Evolutionary conservation across 2,113 vertebrate genomes (phyloP).

Genomic region (Gnathonemus longibarbis): DNA sequence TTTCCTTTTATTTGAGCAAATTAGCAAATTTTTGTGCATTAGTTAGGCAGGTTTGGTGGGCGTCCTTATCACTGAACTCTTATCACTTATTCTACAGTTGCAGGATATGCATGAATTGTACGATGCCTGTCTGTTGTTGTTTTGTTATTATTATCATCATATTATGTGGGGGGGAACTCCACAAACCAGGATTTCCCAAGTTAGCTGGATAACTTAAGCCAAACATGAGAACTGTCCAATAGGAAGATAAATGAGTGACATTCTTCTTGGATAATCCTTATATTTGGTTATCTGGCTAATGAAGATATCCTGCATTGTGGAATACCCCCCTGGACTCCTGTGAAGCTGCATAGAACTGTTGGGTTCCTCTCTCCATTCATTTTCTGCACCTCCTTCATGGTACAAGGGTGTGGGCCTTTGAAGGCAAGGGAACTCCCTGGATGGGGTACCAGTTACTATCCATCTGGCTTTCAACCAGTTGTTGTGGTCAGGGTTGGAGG

Average conservation of each 20-base stretch:
- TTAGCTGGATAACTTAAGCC: neutral
- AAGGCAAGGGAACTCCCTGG: neutral
- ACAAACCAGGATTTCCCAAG: neutral
- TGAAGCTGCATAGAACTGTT: neutral
- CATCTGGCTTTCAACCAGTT: neutral
- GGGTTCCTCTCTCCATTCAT: neutral
- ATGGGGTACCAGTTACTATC: neutral
- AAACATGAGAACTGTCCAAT: neutral
- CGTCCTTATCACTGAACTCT: neutral
- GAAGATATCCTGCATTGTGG: neutral
- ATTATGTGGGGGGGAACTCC: neutral
- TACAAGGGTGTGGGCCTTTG: neutral
- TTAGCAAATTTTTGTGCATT: neutral
- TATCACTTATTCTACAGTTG: neutral
- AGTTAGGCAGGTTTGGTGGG: neutral
- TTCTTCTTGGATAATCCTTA: neutral
- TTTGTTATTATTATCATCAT: neutral
- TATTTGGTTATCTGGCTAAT: neutral
- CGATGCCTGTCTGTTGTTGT: neutral
- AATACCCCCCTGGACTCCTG: neutral
- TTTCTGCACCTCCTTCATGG: neutral
- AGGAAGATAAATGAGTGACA: neutral
- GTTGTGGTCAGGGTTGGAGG: neutral
- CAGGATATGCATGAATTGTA: neutral
- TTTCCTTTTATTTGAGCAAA: neutral